phyloP scores from a whole-genome alignment of 30 jellyfish, hydroid and myxozoan genomes.

The Mastigias papua region DNA sequence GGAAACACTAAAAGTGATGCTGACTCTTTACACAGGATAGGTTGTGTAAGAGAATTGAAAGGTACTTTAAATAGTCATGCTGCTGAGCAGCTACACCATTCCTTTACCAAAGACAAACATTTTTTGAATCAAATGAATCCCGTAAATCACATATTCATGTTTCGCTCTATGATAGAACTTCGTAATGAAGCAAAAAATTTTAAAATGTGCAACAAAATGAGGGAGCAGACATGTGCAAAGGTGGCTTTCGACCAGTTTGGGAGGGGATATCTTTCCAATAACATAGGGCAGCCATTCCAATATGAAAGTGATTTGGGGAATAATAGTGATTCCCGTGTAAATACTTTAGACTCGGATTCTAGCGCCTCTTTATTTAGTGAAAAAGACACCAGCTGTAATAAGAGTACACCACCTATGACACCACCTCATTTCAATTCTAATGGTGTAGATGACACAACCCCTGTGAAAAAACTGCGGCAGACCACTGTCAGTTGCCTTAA shows the following conservation, averaged over 20 bases:
- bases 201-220: not conserved
- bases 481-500: not conserved
- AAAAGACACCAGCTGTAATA: not conserved
- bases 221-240: not conserved
- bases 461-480: not conserved
- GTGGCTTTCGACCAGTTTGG: not conserved
- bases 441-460: too few relatives aligned
- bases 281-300: not conserved
- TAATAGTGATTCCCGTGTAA: not conserved
- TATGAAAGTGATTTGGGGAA: not conserved
- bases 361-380: not conserved
- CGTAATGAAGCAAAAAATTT: not conserved
- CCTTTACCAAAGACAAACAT: not conserved
- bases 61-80: constrained; percentile 27
- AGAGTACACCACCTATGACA: not conserved
- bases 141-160: not conserved
- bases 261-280: not conserved
- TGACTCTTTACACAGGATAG: constrained; percentile 37
- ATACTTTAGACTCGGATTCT: not conserved
- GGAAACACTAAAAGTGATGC: constrained; percentile 35
- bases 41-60: constrained; percentile 26
- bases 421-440: too few relatives aligned
- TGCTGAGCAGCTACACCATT: constrained; percentile 45
- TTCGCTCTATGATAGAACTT: not conserved
- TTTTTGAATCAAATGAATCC: constrained; percentile 16